Evolutionary conservation across 2,888 invertebrate genomes (phyloP).

Genomic region (Dexiosoma caninum): DNA sequence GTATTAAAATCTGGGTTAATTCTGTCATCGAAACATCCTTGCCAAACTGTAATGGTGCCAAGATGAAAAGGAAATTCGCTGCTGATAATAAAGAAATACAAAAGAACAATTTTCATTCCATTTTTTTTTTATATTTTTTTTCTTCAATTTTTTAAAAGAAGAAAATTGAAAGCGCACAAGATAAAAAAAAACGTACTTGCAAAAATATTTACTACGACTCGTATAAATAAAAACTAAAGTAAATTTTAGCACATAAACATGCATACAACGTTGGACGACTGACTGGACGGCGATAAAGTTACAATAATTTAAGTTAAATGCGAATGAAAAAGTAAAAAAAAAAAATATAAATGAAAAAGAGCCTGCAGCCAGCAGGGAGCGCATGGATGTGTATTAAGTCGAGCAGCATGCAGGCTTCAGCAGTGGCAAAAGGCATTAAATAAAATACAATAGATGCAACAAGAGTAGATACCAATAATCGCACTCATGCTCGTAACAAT

Average conservation of each 20-base stretch:
- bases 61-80: conserved; percentile 45
- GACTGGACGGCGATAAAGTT: conserved; percentile 55
- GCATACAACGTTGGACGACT: conserved; percentile 34
- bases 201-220: neutral
- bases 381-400: neutral
- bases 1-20: conserved; percentile 44
- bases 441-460: conserved; percentile 29
- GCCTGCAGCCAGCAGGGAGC: conserved; percentile 33
- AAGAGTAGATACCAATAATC: neutral
- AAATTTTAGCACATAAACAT: conserved; percentile 19
- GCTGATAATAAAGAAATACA: conserved; percentile 32
- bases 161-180: conserved; percentile 24
- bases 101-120: conserved; percentile 14
- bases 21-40: conserved; percentile 53
- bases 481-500: conserved; percentile 11
- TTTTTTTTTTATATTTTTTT: too few species aligned
- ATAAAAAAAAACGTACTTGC: conserved; percentile 13
- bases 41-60: conserved; percentile 28
- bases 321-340: neutral
- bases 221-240: conserved; percentile 8
- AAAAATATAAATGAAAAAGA: conserved; percentile 16
- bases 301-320: conserved; percentile 48
- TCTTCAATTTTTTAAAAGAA: too few species aligned
- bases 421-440: conserved; percentile 12
- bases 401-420: conserved; percentile 20